Base-by-base conservation (phyloP, 2,888 invertebrate genomes). In the Patella ulyssiponensis region DNA sequence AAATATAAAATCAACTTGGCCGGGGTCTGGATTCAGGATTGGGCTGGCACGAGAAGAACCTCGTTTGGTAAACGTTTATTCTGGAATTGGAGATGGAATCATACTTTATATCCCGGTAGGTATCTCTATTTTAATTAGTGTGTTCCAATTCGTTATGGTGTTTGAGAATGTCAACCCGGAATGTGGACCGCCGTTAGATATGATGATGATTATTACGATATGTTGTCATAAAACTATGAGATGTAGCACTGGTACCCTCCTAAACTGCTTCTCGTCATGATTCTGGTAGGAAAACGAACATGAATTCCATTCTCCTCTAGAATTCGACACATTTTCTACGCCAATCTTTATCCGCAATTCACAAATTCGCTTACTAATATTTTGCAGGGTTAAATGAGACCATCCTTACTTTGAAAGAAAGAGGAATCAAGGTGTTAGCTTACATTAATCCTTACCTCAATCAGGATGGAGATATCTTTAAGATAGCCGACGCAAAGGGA, bases 21-120 rank as follows among this genome's bases (percentile, higher is more conserved):
- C 51, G 89, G 85, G 0, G 78, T 90, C 12, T 90, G 89, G 90
- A 90, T 89, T 33, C 89, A 89, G 80, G 90, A 90, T 78, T 90
- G 90, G 90, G 83, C 86, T 1, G 90, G 90, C 15, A 81, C 80
- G 15, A 80, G 86, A 15, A 77, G 76, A n/a, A 89, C 89, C 7
- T 83, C 87, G 27, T 89, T 88, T 79, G 90, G 90, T 5, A 81
- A 83, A 27, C 78, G 88, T 27, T 80, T 88, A 5, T 87, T 86
- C 81, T 90, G 89, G 89, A 85, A 89, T 82, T 90, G 90, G 90
- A 81, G 83, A 69, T 90, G 89, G 89, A 87, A 88, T 77, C 70
- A 77, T 15, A 80, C 81, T 20, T 76, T 74, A 2, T 90, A 90
- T 77, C 89, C 88, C 72, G 83, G 89, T 90, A 9, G 44, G 44